Conservation (phyloP, 2,113 vertebrate species). For the Hemiscyllium ocellatum region DNA sequence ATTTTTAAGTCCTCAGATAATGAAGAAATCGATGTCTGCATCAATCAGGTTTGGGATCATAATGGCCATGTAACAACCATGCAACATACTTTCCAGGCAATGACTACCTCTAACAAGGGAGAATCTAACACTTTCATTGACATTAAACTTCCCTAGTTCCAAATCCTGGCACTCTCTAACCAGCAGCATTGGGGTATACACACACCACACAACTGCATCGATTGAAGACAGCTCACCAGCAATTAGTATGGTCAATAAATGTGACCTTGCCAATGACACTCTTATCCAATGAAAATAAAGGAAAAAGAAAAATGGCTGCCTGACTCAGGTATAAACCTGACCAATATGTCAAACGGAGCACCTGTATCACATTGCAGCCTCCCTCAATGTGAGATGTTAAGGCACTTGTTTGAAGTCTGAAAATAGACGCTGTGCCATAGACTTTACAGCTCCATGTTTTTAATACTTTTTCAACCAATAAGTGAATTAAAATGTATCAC, state of each 20-base stretch:
- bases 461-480: not conserved
- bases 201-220: too few relatives aligned
- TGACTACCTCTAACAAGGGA: not conserved
- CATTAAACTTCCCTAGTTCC: not conserved
- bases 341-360: not conserved
- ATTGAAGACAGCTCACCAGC: not conserved
- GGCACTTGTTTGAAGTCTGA: not conserved
- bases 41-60: not conserved
- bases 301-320: not conserved
- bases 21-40: not conserved
- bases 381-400: not conserved
- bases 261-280: not conserved
- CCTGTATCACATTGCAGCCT: not conserved
- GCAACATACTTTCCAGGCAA: not conserved
- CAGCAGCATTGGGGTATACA: not conserved
- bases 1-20: not conserved
- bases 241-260: not conserved
- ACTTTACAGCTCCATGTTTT: not conserved
- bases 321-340: not conserved
- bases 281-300: not conserved
- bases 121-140: not conserved
- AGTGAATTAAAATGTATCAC: not conserved
- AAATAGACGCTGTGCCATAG: not conserved
- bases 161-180: not conserved
- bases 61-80: not conserved